Base-by-base conservation (phyloP, 2,113 vertebrate species). In the Nothoprocta perdicaria region DNA sequence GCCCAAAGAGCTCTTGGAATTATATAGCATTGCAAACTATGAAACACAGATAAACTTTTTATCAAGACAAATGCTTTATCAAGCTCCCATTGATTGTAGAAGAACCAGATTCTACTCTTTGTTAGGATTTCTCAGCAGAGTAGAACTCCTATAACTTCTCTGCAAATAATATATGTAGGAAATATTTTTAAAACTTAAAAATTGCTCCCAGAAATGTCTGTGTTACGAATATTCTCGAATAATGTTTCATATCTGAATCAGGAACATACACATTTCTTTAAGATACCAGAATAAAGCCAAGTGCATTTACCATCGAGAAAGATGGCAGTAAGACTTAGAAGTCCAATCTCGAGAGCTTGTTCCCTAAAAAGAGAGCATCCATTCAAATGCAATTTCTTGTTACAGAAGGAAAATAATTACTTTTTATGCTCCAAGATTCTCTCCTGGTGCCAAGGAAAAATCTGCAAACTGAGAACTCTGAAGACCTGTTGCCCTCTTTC, bases 331-430 rank as follows among this genome's bases (percentile, higher is more conserved):
- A 6, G 27, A 33, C 21, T 45, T 33, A 24, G n/a, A 46, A 61
- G 14, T 5, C 9, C 67, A 1, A 0, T 31, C 35, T 23, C 2
- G 38, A 12, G 29, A 1, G 0, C 10, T 62, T 43, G 8, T 66
- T 73, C 52, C 73, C 48, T 55, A 73, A 48, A 6, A 5, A 2
- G 23, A 67, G 3, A 57, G 6, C 29, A 73, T 7, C 3, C 18
- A 50, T 23, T n/a, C 46, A 43, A 55, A 86, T 5, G 11, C 1
- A 1, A 38, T 35, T 78, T 43, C 22, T 62, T 61, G 15, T 31
- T 57, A 57, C 15, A 62, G 12, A 46, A 65, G n/a, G 16, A 67
- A 86, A 24, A 31, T 43, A 62, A 62, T 43, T 62, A 57, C 6
- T 8, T 48, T 79, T 79, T 50, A 43, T 43, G 10, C 12, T 41